Percentiles rank a stretch among this genome's conserved stretches.
phyloP scores from a whole-genome alignment of 2,888 invertebrate genomes.

The Campopleginae sp. region DNA sequence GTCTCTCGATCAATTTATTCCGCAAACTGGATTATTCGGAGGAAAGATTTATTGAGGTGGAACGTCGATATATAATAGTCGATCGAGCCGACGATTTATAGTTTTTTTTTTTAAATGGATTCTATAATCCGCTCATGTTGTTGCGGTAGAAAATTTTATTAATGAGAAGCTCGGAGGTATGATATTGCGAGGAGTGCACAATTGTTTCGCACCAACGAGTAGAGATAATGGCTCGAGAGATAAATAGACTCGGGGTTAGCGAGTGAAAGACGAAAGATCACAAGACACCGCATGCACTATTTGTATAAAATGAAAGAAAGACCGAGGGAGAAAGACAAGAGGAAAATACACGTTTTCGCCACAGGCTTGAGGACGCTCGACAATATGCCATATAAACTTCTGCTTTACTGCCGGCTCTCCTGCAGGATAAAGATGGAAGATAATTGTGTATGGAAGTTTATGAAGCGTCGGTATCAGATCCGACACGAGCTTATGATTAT shows the following conservation, averaged over 20 bases:
- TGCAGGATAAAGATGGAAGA: conserved; percentile 21
- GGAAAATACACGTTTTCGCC: background rate
- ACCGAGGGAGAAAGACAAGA: background rate
- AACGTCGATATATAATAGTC: background rate
- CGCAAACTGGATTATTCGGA: background rate
- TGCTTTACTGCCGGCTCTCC: conserved; percentile 5
- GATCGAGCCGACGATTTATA: background rate
- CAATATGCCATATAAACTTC: conserved; percentile 14
- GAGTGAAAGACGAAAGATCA: conserved; percentile 16
- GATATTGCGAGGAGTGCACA: background rate
- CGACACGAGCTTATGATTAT: conserved; percentile 26
- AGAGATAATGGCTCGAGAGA: conserved; percentile 30
- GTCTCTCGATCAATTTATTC: background rate
- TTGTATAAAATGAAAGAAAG: conserved; percentile 1
- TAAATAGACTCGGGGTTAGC: conserved; percentile 1
- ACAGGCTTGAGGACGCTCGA: conserved; percentile 15
- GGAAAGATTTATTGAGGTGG: conserved; percentile 6
- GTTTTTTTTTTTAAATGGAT: background rate
- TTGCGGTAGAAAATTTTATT: conserved; percentile 7
- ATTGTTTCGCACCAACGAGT: conserved; percentile 38
- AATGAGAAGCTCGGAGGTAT: background rate
- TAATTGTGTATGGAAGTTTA: conserved; percentile 46
- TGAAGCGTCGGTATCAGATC: conserved; percentile 23
- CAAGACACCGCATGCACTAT: background rate
- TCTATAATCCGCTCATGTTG: background rate